These are phyloP conservation scores for Marmota flaviventris DNA, from an alignment of 2,113 vertebrate genomes.

Conservation along the genomic window DNA sequence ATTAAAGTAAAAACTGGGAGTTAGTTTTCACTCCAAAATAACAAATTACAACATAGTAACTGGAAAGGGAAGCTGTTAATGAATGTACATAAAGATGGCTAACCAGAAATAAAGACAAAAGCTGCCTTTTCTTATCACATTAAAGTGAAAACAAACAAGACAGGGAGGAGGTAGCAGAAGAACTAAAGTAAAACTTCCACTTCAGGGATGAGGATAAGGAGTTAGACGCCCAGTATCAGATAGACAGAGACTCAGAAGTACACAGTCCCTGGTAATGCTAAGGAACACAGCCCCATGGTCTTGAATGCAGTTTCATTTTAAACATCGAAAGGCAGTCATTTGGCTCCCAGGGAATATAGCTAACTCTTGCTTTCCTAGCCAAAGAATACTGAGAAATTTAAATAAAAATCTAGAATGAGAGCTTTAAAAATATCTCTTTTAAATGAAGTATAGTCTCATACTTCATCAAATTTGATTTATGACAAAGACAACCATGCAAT, in stretches of 20 bases:
- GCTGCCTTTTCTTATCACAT: constrained; percentile 53
- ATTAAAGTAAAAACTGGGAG: constrained; percentile 46
- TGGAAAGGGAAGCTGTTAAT: constrained; percentile 39
- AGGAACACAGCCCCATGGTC: not conserved
- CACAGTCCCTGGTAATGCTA: not conserved
- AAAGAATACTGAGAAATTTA: constrained; percentile 34
- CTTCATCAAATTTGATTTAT: not conserved
- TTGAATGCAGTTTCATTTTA: not conserved
- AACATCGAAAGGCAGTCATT: constrained; percentile 5
- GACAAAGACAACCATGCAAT: not conserved
- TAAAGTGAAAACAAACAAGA: constrained; percentile 73
- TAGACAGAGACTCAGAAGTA: not conserved
- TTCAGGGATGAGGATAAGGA: not conserved
- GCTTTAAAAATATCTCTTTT: constrained; percentile 35
- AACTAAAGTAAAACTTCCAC: constrained; percentile 28
- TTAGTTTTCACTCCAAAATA: constrained; percentile 71
- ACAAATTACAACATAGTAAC: constrained; percentile 52
- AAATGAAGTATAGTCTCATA: constrained; percentile 32
- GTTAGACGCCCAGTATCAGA: not conserved
- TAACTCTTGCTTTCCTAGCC: constrained; percentile 35
- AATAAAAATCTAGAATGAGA: constrained; percentile 59
- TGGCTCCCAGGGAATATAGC: constrained; percentile 45
- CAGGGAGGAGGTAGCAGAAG: not conserved
- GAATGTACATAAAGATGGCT: constrained; percentile 68
- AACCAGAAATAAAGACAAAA: constrained; percentile 75